Conservation (phyloP, 2,113 vertebrate genomes). For the Nothocercus nigrocapillus region DNA sequence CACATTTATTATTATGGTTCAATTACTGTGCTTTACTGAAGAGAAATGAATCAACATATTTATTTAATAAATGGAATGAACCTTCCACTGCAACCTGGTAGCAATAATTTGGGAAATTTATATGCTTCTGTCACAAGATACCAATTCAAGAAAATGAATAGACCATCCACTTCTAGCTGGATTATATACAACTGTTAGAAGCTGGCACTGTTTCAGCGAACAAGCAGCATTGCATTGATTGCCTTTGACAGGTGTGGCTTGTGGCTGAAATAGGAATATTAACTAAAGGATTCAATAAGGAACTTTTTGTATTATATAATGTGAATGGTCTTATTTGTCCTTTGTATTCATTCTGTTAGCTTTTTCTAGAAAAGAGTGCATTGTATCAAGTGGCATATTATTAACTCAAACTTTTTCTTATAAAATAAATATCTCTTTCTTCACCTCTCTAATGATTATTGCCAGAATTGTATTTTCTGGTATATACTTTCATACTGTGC, state of each 20-base stretch:
- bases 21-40: neutral
- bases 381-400: neutral
- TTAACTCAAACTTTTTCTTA: neutral
- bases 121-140: conserved; percentile 31
- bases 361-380: neutral
- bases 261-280: conserved; percentile 46
- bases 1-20: neutral
- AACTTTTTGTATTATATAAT: neutral
- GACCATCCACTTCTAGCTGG: neutral
- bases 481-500: neutral
- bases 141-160: conserved; percentile 54
- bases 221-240: conserved; percentile 10
- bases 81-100: conserved; percentile 32
- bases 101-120: conserved; percentile 60
- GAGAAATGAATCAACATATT: conserved; percentile 38
- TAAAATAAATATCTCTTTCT: neutral
- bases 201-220: neutral
- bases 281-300: neutral
- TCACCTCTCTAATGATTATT: neutral
- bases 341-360: neutral
- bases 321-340: neutral
- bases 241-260: conserved; percentile 38
- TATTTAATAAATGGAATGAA: conserved; percentile 51
- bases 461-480: neutral
- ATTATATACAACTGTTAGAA: neutral